Base-by-base conservation (phyloP, 2,797 vertebrate genomes). In the Dermochelys coriacea region DNA sequence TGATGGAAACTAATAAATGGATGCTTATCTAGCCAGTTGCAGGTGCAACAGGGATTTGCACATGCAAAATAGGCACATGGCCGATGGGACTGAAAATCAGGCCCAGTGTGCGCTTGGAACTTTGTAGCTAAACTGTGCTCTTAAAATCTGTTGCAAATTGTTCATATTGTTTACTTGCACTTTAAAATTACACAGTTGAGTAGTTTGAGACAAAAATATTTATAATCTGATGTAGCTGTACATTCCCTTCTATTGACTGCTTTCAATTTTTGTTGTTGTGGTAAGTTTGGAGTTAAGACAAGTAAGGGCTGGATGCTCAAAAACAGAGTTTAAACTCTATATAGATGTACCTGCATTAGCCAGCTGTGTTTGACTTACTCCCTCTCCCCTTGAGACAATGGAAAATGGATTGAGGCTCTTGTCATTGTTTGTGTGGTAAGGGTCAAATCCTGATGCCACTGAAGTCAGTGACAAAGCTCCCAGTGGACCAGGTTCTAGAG, bases 191-290 rank as follows among this genome's bases (percentile, higher is more conserved):
- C 96, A 96, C 95, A 96, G 95, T 94, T 97, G 94, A 96, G 90
- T 96, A 94, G 80, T 96, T 75, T 94, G 87, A 97, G 94, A 91
- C 94, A 93, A 95, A 96, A 95, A 92, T 97, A 96, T 96, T 97
- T 96, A 96, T 94, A 96, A 81, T 96, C 80, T 90, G 94, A 94
- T 96, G 90, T 12, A 29, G 25, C 93, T 96, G 96, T 96, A 94
- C 84, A 54, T 96, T 97, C 92, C 94, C 93, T 96, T 95, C 96
- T 97, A 96, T 92, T 41, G 0, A 92, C 94, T 96, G 95, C 95
- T 94, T 94, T 96, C 94, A 90, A 91, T 23, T 77, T 96, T 97
- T 95, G 94, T 96, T 96, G 95, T 96, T 96, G 89, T 96, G 94
- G 96, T 96, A 95, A 96, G 74, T 77, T 77, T 49, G 27, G 27